Evolutionary conservation across 2,888 invertebrate genomes (phyloP).

Genomic region (Keiferia lycopersicella): DNA sequence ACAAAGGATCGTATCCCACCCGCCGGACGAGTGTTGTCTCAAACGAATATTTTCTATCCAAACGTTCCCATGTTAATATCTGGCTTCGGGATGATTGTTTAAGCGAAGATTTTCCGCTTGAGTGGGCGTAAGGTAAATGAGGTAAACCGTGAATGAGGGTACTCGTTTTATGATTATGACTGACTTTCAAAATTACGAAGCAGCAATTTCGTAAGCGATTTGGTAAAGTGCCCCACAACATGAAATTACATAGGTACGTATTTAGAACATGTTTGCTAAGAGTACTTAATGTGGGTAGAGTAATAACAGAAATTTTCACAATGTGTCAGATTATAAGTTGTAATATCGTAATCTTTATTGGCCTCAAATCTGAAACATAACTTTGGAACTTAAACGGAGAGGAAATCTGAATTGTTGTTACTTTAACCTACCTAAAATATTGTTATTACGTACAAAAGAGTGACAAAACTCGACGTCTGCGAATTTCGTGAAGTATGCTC

Average conservation of each 20-base stretch:
- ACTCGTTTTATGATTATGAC: too few species aligned
- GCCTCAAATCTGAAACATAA: too few species aligned
- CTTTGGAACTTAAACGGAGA: too few species aligned
- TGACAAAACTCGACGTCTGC: not conserved
- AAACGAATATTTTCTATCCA: not conserved
- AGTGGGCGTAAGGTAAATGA: not conserved
- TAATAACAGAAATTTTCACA: too few species aligned
- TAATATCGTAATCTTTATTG: too few species aligned
- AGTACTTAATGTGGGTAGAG: too few species aligned
- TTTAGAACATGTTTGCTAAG: too few species aligned
- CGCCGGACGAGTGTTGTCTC: slow-evolving; percentile 1
- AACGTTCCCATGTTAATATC: not conserved
- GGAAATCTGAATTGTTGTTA: too few species aligned
- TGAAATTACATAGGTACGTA: too few species aligned
- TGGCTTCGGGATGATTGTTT: not conserved
- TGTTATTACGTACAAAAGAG: not conserved
- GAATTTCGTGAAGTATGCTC: slow-evolving; percentile 2
- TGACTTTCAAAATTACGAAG: not conserved
- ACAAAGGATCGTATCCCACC: slow-evolving; percentile 8
- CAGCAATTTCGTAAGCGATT: not conserved
- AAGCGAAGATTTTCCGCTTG: slow-evolving; percentile 1
- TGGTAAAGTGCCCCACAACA: too few species aligned
- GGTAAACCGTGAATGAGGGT: not conserved
- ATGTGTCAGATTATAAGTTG: too few species aligned
- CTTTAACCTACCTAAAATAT: too few species aligned